A percentile compares a stretch with the other conserved stretches of the same genome.
These are phyloP conservation scores for Probaryconus sp. DNA, from an alignment of 1,140 invertebrate species.

Conservation along the genomic window DNA sequence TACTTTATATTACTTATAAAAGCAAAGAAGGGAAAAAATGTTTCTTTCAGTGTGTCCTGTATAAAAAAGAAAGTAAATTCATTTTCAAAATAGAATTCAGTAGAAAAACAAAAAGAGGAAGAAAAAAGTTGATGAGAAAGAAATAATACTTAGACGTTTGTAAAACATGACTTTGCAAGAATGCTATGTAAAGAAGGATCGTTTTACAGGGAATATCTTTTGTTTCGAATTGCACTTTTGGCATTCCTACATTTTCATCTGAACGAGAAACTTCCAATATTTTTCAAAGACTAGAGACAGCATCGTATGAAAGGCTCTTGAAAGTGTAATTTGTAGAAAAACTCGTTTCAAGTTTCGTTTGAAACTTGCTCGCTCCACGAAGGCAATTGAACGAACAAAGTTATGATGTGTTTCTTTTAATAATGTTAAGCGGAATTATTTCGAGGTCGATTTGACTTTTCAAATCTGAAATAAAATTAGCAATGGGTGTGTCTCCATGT, in stretches of 20 bases:
- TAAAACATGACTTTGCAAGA: no score
- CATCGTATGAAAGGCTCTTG: slow-evolving; percentile 47
- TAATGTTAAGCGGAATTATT: slow-evolving; percentile 54
- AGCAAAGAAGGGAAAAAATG: no score
- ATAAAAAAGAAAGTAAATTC: no score
- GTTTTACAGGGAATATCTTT: slow-evolving; percentile 13
- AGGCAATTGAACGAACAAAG: slow-evolving; percentile 54
- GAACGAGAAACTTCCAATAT: slow-evolving; percentile 48
- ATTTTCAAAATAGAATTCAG: no score
- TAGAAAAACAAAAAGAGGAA: no score
- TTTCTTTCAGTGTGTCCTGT: no score
- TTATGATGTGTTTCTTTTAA: slow-evolving; percentile 57
- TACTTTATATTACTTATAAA: no score
- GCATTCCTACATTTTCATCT: slow-evolving; percentile 49
- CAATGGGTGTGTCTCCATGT: slow-evolving; percentile 10
- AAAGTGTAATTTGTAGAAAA: slow-evolving; percentile 63
- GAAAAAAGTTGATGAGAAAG: no score
- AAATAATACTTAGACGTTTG: no score
- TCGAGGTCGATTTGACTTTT: slow-evolving; percentile 51
- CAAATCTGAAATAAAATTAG: slow-evolving; percentile 43
- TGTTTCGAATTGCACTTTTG: slow-evolving; percentile 15
- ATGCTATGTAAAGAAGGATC: slow-evolving; percentile 12
- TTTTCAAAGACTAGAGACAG: slow-evolving; percentile 53
- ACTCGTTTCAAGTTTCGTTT: slow-evolving; percentile 60
- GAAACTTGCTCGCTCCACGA: slow-evolving; percentile 33